Conservation (phyloP, 2,888 invertebrate species). For the Melikaiella ostensackeni region DNA sequence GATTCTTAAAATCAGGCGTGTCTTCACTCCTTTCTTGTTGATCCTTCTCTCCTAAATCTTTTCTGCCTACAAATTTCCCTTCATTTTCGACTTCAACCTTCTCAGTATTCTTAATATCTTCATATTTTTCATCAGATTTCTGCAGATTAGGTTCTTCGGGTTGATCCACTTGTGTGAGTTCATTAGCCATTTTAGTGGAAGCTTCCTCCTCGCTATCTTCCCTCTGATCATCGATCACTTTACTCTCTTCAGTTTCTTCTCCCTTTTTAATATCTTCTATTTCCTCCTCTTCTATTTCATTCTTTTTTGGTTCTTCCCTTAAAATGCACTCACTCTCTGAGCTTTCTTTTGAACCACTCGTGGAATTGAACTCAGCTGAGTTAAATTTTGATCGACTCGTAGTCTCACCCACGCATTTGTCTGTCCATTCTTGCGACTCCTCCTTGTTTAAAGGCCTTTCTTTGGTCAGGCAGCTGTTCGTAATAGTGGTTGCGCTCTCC, state of each 20-base stretch:
- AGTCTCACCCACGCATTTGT: conserved; percentile 61
- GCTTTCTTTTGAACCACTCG: conserved; percentile 15
- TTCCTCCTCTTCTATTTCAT: conserved; percentile 40
- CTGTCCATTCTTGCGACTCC: conserved; percentile 59
- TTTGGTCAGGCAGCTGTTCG: conserved; percentile 46
- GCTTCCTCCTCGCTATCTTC: conserved; percentile 41
- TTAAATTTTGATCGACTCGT: conserved; percentile 37
- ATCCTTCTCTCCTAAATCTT: conserved; percentile 39
- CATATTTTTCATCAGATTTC: conserved; percentile 42
- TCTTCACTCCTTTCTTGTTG: conserved; percentile 46
- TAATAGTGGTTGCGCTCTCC: conserved; percentile 59
- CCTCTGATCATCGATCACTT: conserved; percentile 41
- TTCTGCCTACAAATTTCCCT: conserved; percentile 15
- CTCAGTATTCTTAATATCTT: conserved; percentile 25
- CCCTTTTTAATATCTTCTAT: conserved; percentile 45
- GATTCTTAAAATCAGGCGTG: conserved; percentile 32
- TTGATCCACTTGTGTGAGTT: conserved; percentile 56
- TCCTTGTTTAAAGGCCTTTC: conserved; percentile 50
- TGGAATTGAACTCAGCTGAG: conserved; percentile 8
- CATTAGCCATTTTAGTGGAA: conserved; percentile 54
- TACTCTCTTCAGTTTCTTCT: conserved; percentile 40
- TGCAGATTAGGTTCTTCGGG: conserved; percentile 48
- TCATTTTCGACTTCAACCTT: conserved; percentile 45
- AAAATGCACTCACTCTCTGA: conserved; percentile 37
- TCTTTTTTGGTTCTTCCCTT: conserved; percentile 39